Evolutionary conservation across 2,797 vertebrate genomes (phyloP).

Genomic region (Sebastolobus altivelis): DNA sequence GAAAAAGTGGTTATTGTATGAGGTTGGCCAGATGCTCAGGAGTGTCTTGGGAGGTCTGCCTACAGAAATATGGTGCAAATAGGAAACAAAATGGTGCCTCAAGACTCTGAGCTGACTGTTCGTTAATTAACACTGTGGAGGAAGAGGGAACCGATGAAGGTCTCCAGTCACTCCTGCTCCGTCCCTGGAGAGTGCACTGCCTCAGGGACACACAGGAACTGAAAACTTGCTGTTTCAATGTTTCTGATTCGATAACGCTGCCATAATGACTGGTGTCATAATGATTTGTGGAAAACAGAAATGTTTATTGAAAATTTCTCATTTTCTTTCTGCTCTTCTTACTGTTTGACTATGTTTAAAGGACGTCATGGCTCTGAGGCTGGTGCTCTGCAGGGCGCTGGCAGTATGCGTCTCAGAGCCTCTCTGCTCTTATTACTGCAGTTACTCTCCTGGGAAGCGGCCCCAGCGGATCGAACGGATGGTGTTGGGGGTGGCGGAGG

Average conservation of each 20-base stretch:
- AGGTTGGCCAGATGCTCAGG: constrained; percentile 49
- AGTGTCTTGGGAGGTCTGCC: constrained; percentile 52
- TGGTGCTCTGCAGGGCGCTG: constrained; percentile 58
- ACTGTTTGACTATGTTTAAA: constrained; percentile 38
- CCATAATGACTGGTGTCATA: background rate
- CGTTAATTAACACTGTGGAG: constrained; percentile 63
- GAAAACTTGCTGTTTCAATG: constrained; percentile 29
- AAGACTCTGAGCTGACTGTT: constrained; percentile 39
- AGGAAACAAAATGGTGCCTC: constrained; percentile 55
- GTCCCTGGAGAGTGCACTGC: constrained; percentile 50
- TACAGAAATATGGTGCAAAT: constrained; percentile 48
- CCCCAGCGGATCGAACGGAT: constrained; percentile 62
- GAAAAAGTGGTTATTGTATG: constrained; percentile 27
- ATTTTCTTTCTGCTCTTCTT: constrained; percentile 9
- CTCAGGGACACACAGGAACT: constrained; percentile 36
- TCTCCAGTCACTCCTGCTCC: constrained; percentile 41
- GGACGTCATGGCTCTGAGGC: constrained; percentile 36
- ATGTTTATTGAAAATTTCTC: constrained; percentile 20
- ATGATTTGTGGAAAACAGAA: constrained; percentile 15
- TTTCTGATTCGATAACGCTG: constrained; percentile 1
- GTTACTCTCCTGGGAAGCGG: constrained; percentile 69
- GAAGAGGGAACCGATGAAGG: constrained; percentile 53
- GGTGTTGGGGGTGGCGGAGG: constrained; percentile 39
- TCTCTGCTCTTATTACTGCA: constrained; percentile 71
- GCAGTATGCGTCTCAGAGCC: constrained; percentile 49